Percentiles rank a stretch among this genome's conserved stretches.
phyloP scores from a whole-genome alignment of 2,797 vertebrate genomes.

The Gallinago stenura region DNA sequence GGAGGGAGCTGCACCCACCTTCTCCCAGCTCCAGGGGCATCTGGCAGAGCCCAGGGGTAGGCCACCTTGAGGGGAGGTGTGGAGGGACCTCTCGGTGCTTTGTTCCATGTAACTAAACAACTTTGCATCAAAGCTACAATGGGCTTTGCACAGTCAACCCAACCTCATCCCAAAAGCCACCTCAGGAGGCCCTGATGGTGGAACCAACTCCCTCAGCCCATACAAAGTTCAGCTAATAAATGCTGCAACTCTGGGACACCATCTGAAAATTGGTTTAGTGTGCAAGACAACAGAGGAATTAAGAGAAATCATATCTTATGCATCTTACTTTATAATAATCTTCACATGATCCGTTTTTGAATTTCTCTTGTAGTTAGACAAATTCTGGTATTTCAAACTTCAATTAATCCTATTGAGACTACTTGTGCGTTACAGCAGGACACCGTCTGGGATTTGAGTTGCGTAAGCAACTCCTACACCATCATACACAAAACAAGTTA shows the following conservation, averaged over 20 bases:
- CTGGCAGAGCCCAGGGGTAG: too few species aligned
- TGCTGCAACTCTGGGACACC: fast-evolving
- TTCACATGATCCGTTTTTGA: background rate
- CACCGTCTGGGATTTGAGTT: background rate
- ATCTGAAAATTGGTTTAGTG: background rate
- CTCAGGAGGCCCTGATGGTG: background rate
- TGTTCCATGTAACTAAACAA: too few species aligned
- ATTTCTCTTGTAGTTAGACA: background rate
- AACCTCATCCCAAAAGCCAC: fast-evolving
- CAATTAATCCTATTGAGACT: background rate
- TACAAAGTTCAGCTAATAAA: fast-evolving
- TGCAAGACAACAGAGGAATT: background rate
- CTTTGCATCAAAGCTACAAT: background rate
- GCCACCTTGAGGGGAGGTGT: fast-evolving
- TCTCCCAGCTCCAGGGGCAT: background rate
- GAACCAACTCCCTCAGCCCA: background rate
- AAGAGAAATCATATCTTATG: background rate
- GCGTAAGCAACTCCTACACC: background rate
- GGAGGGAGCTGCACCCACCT: too few species aligned
- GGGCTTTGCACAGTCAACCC: fast-evolving
- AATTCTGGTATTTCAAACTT: background rate
- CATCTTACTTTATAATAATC: background rate
- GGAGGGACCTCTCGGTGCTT: fast-evolving
- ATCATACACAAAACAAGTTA: background rate
- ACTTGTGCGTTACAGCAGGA: background rate